phyloP scores from a whole-genome alignment of 64 coral and sea anemone genomes.

The Actinia equina region DNA sequence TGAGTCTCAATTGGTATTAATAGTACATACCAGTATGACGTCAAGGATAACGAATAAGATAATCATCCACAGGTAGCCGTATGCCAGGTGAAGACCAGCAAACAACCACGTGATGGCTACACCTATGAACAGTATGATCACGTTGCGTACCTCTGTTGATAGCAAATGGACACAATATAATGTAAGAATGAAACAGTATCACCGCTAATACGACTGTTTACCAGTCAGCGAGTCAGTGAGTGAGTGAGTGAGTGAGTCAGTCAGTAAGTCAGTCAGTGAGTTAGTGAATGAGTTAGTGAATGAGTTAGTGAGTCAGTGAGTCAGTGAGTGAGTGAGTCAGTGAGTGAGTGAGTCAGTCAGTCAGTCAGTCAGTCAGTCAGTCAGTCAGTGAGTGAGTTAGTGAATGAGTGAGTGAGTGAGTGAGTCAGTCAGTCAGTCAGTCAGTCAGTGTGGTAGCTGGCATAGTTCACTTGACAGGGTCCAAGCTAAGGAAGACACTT shows the following conservation, averaged over 20 bases:
- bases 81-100: conserved; percentile 87
- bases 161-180: not conserved
- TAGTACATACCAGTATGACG: conserved; percentile 61
- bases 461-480: too few relatives aligned
- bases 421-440: not conserved
- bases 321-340: not conserved
- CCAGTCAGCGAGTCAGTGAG: not conserved
- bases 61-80: conserved; percentile 75
- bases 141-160: conserved; percentile 72
- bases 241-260: not conserved
- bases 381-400: not conserved
- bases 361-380: not conserved
- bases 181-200: not conserved
- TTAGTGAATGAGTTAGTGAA: not conserved
- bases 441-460: too few relatives aligned
- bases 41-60: conserved; percentile 84
- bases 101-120: conserved; percentile 90
- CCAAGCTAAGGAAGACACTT: too few relatives aligned
- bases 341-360: not conserved
- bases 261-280: not conserved
- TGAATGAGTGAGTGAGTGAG: not conserved
- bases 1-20: too few relatives aligned
- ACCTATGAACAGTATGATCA: conserved; percentile 59
- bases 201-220: not conserved
- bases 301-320: not conserved